Percentiles rank a stretch among this genome's conserved stretches.
Conservation (phyloP, 2,113 vertebrate species). For the Fulmarus glacialis region DNA sequence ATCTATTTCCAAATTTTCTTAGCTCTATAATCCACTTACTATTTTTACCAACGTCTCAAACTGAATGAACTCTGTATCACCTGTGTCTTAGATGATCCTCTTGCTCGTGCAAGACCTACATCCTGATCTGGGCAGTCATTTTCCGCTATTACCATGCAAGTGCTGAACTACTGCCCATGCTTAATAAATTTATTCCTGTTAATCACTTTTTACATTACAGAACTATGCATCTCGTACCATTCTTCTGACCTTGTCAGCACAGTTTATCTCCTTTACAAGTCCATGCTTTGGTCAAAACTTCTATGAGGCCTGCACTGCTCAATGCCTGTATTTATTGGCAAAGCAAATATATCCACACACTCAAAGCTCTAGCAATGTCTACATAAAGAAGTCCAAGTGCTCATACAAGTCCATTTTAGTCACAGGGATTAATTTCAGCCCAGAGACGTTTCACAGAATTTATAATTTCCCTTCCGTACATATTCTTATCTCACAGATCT, state of each 20-base stretch:
- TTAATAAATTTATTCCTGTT: not conserved
- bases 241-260: not conserved
- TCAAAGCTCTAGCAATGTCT: not conserved
- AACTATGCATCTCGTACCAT: not conserved
- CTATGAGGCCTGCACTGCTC: not conserved
- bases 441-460: not conserved
- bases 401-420: not conserved
- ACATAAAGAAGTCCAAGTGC: not conserved
- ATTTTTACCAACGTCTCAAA: not conserved
- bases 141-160: not conserved
- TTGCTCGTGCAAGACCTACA: not conserved
- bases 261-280: not conserved
- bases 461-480: not conserved
- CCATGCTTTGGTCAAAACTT: not conserved
- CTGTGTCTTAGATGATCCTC: not conserved
- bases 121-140: not conserved
- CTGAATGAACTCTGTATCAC: not conserved
- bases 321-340: not conserved
- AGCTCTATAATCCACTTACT: not conserved
- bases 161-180: not conserved
- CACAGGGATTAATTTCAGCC: not conserved
- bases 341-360: not conserved
- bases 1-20: not conserved
- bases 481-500: not conserved
- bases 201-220: not conserved